Evolutionary conservation across 2,113 vertebrate species (phyloP).

Genomic region (Todiramphus chloris): DNA sequence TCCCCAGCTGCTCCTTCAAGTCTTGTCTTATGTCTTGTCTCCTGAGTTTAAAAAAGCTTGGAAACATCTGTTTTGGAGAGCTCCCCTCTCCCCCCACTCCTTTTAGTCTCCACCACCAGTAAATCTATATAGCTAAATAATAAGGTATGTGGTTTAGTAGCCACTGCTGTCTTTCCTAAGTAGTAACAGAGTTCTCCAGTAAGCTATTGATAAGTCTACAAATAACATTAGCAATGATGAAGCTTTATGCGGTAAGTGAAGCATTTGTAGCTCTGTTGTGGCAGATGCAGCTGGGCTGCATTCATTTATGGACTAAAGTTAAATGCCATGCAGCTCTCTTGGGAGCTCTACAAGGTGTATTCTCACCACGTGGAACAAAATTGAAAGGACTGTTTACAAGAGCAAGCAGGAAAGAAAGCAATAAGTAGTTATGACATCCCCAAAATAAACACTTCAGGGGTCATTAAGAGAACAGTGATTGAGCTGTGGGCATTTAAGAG

Average conservation of each 20-base stretch:
- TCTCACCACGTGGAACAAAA: neutral
- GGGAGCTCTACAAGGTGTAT: neutral
- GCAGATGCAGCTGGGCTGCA: neutral
- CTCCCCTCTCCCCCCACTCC: neutral
- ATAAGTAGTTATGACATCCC: conserved; percentile 32
- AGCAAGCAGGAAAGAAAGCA: conserved; percentile 20
- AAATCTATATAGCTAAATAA: neutral
- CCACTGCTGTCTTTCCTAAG: neutral
- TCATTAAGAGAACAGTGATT: neutral
- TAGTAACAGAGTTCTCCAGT: neutral
- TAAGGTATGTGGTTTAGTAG: neutral
- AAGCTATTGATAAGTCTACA: neutral
- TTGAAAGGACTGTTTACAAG: neutral
- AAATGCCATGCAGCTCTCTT: neutral
- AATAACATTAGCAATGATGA: neutral
- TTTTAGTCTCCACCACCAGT: neutral
- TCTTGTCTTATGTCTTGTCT: conserved; percentile 41
- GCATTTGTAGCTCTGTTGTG: neutral
- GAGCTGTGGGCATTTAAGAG: neutral
- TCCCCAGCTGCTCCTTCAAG: conserved; percentile 60
- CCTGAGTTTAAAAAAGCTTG: conserved; percentile 34
- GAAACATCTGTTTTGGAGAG: conserved; percentile 41
- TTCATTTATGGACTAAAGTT: neutral
- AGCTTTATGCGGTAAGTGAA: neutral
- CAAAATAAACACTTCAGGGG: conserved; percentile 1